These are phyloP conservation scores for Connochaetes taurinus DNA, from an alignment of 2,113 vertebrate species.

Conservation along the genomic window DNA sequence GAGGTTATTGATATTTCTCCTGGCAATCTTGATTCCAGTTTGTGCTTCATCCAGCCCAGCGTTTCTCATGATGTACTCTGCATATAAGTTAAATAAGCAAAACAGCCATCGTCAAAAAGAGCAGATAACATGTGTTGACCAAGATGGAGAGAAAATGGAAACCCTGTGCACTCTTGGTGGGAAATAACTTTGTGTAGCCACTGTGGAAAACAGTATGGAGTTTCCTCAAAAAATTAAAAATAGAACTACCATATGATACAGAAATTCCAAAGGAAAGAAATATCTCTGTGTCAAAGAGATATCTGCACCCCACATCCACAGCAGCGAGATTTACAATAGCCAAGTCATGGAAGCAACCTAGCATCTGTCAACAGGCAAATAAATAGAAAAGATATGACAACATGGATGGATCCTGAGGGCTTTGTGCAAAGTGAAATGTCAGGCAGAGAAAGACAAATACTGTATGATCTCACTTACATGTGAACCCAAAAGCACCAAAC, in stretches of 20 bases:
- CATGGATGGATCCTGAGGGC: neutral
- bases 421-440: neutral
- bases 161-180: rapidly evolving
- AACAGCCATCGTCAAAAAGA: neutral
- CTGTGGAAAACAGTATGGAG: neutral
- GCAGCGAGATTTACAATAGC: too few relatives aligned
- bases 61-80: neutral
- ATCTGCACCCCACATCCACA: neutral
- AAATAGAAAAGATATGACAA: neutral
- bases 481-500: neutral
- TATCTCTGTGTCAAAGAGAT: neutral
- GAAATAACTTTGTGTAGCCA: neutral
- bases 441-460: neutral
- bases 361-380: neutral
- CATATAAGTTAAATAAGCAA: neutral
- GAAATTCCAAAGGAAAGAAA: neutral
- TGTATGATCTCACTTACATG: neutral
- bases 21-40: neutral
- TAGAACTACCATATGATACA: neutral
- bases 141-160: neutral
- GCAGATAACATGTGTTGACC: too few relatives aligned
- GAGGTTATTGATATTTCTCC: neutral
- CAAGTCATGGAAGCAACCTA: neutral
- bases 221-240: neutral
- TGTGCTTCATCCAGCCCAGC: neutral